A percentile compares a stretch with the other conserved stretches of the same genome.
Conservation (phyloP, 2,888 invertebrate species). For the Cerceris rybyensis region DNA sequence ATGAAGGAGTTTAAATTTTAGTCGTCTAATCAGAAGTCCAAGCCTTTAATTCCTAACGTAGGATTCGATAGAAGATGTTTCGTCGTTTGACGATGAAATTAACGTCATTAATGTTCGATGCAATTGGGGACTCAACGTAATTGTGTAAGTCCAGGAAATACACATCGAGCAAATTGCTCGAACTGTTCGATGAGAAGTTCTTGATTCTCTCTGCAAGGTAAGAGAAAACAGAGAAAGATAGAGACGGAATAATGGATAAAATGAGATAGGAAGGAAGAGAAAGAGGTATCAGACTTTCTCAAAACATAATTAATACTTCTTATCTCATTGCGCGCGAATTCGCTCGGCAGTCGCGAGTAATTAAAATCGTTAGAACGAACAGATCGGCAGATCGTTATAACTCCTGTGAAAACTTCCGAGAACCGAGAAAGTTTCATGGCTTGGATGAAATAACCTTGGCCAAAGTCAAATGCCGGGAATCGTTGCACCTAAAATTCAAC, state of each 20-base stretch:
- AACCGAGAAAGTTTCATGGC: constrained; percentile 47
- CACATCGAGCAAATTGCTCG: neutral
- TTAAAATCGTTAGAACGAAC: constrained; percentile 51
- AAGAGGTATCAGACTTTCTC: constrained; percentile 29
- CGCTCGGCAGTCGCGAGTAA: constrained; percentile 35
- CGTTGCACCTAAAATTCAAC: constrained; percentile 39
- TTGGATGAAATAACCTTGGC: constrained; percentile 29
- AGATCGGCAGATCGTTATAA: constrained; percentile 50
- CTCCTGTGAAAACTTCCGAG: constrained; percentile 38
- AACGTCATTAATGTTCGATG: constrained; percentile 1
- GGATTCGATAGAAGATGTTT: neutral
- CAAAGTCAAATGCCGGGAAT: constrained; percentile 38
- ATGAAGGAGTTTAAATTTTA: too few relatives aligned
- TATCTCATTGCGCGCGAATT: constrained; percentile 26
- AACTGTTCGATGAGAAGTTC: neutral
- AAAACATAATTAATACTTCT: constrained; percentile 56
- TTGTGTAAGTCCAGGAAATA: too few relatives aligned
- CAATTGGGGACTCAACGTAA: constrained; percentile 13
- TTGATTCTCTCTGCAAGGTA: too few relatives aligned
- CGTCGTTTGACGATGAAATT: neutral
- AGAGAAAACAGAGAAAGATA: too few relatives aligned
- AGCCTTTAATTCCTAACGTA: too few relatives aligned
- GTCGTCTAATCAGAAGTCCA: too few relatives aligned
- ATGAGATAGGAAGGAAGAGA: neutral
- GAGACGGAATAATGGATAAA: neutral